phyloP scores from a whole-genome alignment of 2,888 invertebrate genomes.

The Pristionchus maxplancki region DNA sequence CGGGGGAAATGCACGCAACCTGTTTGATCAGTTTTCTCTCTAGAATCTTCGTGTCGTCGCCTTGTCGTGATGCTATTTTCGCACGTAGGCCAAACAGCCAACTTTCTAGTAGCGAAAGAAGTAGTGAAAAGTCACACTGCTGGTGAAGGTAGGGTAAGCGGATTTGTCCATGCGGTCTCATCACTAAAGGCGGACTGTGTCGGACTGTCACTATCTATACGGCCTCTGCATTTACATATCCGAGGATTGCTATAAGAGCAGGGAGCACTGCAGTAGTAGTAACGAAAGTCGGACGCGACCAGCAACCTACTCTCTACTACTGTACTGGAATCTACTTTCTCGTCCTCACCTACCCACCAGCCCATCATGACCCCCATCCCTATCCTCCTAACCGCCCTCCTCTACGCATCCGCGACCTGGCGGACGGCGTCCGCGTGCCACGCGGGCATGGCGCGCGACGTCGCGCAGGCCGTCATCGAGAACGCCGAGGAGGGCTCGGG shows the following conservation, averaged over 20 bases:
- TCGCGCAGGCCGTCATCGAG: not conserved
- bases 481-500: not conserved
- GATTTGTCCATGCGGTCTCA: not conserved
- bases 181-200: not conserved
- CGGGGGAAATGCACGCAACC: not conserved
- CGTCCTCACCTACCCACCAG: not conserved
- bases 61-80: not conserved
- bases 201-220: constrained; percentile 9
- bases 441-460: not conserved
- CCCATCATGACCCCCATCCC: not conserved
- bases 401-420: not conserved
- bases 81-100: not conserved
- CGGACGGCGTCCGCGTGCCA: not conserved
- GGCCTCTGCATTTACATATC: not conserved
- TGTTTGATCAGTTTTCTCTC: not conserved
- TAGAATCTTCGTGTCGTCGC: no score
- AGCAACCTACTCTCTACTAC: not conserved
- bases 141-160: no score
- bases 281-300: not conserved
- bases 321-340: not conserved
- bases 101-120: not conserved
- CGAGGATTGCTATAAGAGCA: not conserved
- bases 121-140: not conserved
- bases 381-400: not conserved
- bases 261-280: not conserved